Base-by-base conservation (phyloP, 1,140 invertebrate genomes). In the Amphibalanus amphitrite region DNA sequence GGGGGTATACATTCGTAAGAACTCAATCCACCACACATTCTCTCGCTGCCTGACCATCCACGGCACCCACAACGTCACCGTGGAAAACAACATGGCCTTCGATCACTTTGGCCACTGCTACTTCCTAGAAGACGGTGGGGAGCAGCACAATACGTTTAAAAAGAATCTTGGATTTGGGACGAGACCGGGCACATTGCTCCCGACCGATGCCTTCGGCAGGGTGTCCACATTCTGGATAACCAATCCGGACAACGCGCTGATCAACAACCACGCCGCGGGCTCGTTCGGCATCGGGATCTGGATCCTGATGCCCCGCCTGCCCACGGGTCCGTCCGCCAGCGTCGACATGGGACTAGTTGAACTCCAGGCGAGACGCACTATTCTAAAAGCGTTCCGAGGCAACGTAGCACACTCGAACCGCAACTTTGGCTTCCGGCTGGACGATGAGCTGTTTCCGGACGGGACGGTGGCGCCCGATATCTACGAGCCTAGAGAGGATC, bases 151-250 rank as follows among this genome's bases (percentile, higher is more conserved):
- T 3, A 28, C 17, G 1, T 67, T 67, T 3, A 26, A 25, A 17
- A 10, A 25, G n/a, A 67, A 67, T 26, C 65, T 67, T 10, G 65
- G 65, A 3, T 67, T 67, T 10, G 23, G 65, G 1, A 67, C 65
- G 28, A 26, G n/a, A 28, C n/a, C 10, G 0, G 23, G 10, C 8
- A 28, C 23, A 4, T 26, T 67, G 1, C 8, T 25, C 3, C n/a
- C n/a, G 3, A 67, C 65, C 6, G 65, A 67, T 65, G 4, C 33
- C 15, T 15, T 65, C 3, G 26, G 28, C 8, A 26, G 26, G 3
- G 65, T 25, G 1, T 67, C 65, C 8, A 67, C 65, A n/a, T 67
- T 67, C 65, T 67, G 65, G 65, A 67, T 67, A 3, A 67, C 65
- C n/a, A 26, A 67, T 28, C 65, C 65, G 65, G n/a, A 26, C 65